Evolutionary conservation across 2,113 vertebrate species (phyloP), one percentile per base, ranked within the genome.

Genomic region (Odontophorus gujanensis): DNA sequence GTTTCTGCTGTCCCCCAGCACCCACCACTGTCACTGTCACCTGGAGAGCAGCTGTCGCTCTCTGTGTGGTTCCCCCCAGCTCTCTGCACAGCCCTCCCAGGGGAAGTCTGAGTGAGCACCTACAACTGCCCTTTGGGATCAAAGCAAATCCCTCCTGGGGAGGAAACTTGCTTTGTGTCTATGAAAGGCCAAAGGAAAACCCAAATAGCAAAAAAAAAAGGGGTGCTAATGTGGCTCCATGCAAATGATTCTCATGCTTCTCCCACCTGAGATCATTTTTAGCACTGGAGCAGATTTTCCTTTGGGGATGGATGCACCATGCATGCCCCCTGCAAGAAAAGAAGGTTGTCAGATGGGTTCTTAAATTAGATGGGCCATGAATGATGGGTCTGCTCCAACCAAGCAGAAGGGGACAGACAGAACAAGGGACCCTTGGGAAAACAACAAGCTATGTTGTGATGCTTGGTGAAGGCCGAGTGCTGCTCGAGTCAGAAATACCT

Each of bases 311-410:
- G 81, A 63, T 26, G 40, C n/a, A 32, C 69, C 58, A n/a, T 17
- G 53, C 38, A 30, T 66, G 59, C 10, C 61, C 83, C 51, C 81
- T 76, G 81, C 34, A 26, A 68, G 86, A 69, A 66, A 84, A 92
- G 85, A 59, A 81, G 89, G 72, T 61, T 78, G 77, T 91, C 88
- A 80, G 80, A 68, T 68, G 75, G 36, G 32, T 68, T 92, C 92
- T 84, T 92, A 69, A 90, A 91, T 87, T 63, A 92, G 90, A 68
- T 18, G n/a, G 68, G 92, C 84, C 57, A 68, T 95, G 92, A 93
- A 76, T 68, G 77, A 92, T 62, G 85, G 36, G 88, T 55, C 85
- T 94, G 94, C 89, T 93, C 87, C 89, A 87, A 78, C 24, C 0
- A 0, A 87, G 77, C 59, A 85, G 94, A 85, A 81, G 86, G 67